Evolutionary conservation across 2,888 invertebrate genomes (phyloP).

Genomic region (Geophilus truncorum): DNA sequence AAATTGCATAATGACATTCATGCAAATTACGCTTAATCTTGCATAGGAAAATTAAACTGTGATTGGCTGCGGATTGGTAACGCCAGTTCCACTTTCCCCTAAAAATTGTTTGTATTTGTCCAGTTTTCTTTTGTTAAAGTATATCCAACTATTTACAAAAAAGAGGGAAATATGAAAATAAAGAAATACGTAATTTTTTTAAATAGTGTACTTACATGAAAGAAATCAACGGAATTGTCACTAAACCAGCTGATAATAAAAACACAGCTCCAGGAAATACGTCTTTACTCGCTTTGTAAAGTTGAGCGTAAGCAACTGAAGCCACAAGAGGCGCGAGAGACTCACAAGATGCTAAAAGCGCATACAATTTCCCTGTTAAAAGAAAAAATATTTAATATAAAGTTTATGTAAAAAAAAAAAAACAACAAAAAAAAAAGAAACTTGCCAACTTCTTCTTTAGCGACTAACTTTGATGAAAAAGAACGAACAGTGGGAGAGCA

Average conservation of each 20-base stretch:
- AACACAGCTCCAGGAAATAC: neutral
- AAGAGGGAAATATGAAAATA: neutral
- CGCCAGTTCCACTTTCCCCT: neutral
- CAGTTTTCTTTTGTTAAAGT: neutral
- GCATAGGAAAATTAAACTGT: neutral
- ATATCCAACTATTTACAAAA: neutral
- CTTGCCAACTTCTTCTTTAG: neutral
- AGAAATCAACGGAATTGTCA: neutral
- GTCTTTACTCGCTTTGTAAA: neutral
- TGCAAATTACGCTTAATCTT: too few species aligned
- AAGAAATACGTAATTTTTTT: neutral
- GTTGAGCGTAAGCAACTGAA: neutral
- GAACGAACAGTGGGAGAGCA: neutral
- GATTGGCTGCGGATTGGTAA: neutral
- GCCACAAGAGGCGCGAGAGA: neutral
- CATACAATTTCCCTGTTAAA: neutral
- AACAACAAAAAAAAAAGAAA: too few species aligned
- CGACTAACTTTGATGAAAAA: neutral
- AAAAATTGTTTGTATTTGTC: neutral
- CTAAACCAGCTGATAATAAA: neutral
- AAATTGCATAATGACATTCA: too few species aligned
- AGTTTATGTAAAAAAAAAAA: too few species aligned
- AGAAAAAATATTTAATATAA: neutral
- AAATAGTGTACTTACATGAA: neutral
- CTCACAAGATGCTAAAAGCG: neutral